Percentiles rank a stretch among this genome's conserved stretches.
These are phyloP conservation scores for Aquatica leii DNA, from an alignment of 2,888 invertebrate genomes.

Conservation along the genomic window DNA sequence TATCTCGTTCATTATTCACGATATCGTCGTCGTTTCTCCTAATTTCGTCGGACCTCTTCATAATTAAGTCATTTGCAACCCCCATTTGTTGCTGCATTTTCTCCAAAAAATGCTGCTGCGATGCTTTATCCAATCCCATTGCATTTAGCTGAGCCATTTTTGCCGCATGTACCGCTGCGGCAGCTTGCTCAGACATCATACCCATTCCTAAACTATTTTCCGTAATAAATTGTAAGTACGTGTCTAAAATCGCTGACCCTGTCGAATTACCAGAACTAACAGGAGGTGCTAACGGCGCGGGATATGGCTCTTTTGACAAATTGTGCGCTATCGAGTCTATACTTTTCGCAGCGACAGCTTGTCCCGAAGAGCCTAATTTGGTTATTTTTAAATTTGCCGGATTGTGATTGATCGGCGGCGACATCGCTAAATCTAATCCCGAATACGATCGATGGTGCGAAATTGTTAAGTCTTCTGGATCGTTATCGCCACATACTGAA, in stretches of 20 bases:
- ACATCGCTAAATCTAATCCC: constrained; percentile 58
- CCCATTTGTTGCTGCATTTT: constrained; percentile 72
- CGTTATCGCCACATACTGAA: constrained; percentile 80
- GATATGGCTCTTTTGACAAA: constrained; percentile 73
- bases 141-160: constrained; percentile 82
- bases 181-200: constrained; percentile 72
- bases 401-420: constrained; percentile 61
- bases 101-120: constrained; percentile 69
- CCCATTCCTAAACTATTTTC: constrained; percentile 80
- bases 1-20: constrained; percentile 64
- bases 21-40: constrained; percentile 64
- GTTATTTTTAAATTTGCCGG: constrained; percentile 61
- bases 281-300: constrained; percentile 65
- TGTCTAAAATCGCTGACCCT: constrained; percentile 83
- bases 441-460: constrained; percentile 65
- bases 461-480: constrained; percentile 84
- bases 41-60: constrained; percentile 63
- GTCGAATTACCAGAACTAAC: constrained; percentile 64
- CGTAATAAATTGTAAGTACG: constrained; percentile 87
- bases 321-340: constrained; percentile 70
- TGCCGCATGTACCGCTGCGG: constrained; percentile 77
- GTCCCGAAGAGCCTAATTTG: constrained; percentile 55
- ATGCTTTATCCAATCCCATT: constrained; percentile 62
- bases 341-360: constrained; percentile 74
- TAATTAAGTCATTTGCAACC: constrained; percentile 65